Percentiles rank a stretch among this genome's conserved stretches.
Conservation (phyloP, 2,113 vertebrate species). For the Pteruthius melanotis region DNA sequence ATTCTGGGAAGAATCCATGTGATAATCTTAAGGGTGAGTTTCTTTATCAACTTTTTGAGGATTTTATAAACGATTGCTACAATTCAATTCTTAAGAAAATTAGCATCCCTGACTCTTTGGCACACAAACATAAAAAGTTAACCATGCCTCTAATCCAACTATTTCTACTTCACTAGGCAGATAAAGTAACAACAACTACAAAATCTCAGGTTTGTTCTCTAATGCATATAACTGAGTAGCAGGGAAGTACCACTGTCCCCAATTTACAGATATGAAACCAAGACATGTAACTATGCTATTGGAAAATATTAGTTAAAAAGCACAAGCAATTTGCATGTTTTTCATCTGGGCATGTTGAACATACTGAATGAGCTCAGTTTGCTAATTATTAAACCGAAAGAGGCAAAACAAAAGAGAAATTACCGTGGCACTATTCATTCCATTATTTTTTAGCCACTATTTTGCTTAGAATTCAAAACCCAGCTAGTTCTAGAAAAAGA, state of each 20-base stretch:
- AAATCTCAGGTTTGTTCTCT: not conserved
- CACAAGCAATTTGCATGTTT: not conserved
- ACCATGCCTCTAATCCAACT: not conserved
- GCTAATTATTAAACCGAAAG: not conserved
- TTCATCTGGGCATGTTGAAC: not conserved
- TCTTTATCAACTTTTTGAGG: not conserved
- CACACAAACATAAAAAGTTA: not conserved
- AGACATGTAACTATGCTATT: not conserved
- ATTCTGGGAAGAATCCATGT: not conserved
- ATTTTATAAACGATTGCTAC: not conserved
- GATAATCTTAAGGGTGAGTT: not conserved
- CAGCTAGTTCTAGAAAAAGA: not conserved
- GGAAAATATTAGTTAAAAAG: not conserved
- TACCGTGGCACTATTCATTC: not conserved
- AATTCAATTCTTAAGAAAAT: not conserved
- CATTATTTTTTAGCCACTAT: not conserved
- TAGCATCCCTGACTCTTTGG: not conserved
- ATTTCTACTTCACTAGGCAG: not conserved
- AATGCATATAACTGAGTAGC: not conserved
- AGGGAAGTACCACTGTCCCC: not conserved
- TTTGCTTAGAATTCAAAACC: not conserved
- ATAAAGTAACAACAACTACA: not conserved
- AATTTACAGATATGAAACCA: not conserved
- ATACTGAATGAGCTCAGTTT: not conserved
- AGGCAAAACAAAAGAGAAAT: not conserved